Percentiles rank a stretch among this genome's conserved stretches.
Evolutionary conservation across 2,113 vertebrate species (phyloP).

Genomic region (Salminus brasiliensis): DNA sequence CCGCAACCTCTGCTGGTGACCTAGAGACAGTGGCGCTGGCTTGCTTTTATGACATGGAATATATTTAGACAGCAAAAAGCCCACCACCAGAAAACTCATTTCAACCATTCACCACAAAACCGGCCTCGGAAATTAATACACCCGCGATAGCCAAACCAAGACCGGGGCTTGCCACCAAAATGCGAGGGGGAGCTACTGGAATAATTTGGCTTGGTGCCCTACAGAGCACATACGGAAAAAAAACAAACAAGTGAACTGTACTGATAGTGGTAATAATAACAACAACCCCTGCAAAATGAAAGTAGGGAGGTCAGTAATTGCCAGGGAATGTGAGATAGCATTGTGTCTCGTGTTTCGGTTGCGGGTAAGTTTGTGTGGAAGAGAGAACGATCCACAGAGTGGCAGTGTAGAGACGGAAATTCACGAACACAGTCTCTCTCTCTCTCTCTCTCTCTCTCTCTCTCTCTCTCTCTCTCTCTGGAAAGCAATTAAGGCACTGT

Average conservation of each 20-base stretch:
- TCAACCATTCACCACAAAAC: slow-evolving; percentile 43
- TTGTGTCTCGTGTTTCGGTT: slow-evolving; percentile 53
- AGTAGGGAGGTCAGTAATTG: slow-evolving; percentile 71
- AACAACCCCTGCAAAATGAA: slow-evolving; percentile 62
- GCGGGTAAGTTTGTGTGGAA: slow-evolving; percentile 49
- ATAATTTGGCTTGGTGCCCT: slow-evolving; percentile 42
- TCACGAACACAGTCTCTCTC: neutral
- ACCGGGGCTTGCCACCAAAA: slow-evolving; percentile 44
- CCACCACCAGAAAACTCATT: slow-evolving; percentile 46
- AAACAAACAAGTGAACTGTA: slow-evolving; percentile 67
- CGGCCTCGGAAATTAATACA: slow-evolving; percentile 52
- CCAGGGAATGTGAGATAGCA: slow-evolving; percentile 58
- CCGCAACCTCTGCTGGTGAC: slow-evolving; percentile 47
- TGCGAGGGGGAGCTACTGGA: neutral
- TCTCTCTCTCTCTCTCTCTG: slow-evolving; percentile 63
- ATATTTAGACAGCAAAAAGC: slow-evolving; percentile 54
- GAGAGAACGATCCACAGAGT: slow-evolving; percentile 56
- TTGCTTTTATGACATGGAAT: slow-evolving; percentile 56
- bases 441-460: neutral
- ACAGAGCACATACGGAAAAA: slow-evolving; percentile 53
- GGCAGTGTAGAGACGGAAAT: slow-evolving; percentile 28
- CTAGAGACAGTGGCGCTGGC: slow-evolving; percentile 38
- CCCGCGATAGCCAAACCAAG: slow-evolving; percentile 30
- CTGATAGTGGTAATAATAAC: slow-evolving; percentile 64
- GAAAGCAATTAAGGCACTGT: slow-evolving; percentile 76